These are phyloP conservation scores for Abrostola triplasia DNA, from an alignment of 2,888 invertebrate species.

Conservation along the genomic window DNA sequence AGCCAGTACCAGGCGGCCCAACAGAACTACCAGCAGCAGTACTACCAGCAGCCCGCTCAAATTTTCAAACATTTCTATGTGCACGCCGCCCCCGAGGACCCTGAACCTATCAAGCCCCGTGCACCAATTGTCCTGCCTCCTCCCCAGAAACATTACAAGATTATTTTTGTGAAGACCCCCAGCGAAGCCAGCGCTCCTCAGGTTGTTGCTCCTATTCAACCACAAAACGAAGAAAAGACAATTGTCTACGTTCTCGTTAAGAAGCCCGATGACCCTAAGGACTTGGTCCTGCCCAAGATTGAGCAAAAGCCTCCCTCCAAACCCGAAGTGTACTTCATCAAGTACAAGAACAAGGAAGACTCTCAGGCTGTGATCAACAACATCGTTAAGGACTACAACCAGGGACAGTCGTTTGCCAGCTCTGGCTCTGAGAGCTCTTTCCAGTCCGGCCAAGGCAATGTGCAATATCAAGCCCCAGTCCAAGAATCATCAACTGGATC, in stretches of 20 bases:
- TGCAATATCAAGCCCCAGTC: constrained; percentile 37
- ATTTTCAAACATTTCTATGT: constrained; percentile 89
- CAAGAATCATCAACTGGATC: constrained; percentile 15
- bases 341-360: constrained; percentile 91
- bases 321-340: constrained; percentile 94
- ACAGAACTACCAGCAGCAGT: constrained; percentile 85
- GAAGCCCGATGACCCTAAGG: constrained; percentile 91
- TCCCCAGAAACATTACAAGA: constrained; percentile 93
- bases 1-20: constrained; percentile 56
- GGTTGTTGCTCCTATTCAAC: constrained; percentile 89
- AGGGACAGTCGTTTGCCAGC: constrained; percentile 53
- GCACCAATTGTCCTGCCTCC: constrained; percentile 89
- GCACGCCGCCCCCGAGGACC: constrained; percentile 83
- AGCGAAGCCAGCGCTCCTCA: constrained; percentile 90
- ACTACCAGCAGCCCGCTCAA: constrained; percentile 92
- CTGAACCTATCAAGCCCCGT: constrained; percentile 86
- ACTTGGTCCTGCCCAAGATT: constrained; percentile 90
- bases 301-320: constrained; percentile 92
- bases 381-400: constrained; percentile 80
- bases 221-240: constrained; percentile 92
- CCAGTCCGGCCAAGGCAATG: constrained; percentile 24
- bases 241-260: constrained; percentile 93
- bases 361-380: constrained; percentile 81
- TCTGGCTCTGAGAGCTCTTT: constrained; percentile 21
- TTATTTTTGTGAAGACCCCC: constrained; percentile 94